phyloP scores from a whole-genome alignment of 1,140 invertebrate species.

The Drosophila mojavensis region DNA sequence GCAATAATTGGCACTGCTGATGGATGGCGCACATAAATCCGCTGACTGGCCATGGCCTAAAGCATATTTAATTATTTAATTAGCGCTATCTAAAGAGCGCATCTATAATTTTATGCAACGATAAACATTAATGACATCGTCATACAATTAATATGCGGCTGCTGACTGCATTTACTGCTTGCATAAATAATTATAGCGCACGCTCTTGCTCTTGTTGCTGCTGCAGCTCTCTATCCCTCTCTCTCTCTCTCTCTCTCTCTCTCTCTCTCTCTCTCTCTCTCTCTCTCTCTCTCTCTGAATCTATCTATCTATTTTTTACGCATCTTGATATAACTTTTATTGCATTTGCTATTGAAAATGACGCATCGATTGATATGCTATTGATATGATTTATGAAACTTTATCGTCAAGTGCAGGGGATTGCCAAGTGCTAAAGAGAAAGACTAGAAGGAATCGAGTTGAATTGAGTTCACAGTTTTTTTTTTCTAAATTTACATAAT shows the following conservation, averaged over 20 bases:
- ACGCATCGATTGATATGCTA: background rate
- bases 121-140: constrained; percentile 71
- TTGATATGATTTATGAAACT: background rate
- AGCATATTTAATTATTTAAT: constrained; percentile 83
- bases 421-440: too few relatives aligned
- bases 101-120: constrained; percentile 82
- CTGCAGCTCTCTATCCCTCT: background rate
- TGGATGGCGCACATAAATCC: constrained; percentile 71
- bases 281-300: too few relatives aligned
- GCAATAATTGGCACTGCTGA: constrained; percentile 68
- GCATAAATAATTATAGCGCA: constrained; percentile 59
- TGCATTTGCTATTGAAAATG: background rate
- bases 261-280: too few relatives aligned
- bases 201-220: background rate
- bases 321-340: background rate
- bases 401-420: too few relatives aligned
- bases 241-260: too few relatives aligned
- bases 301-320: too few relatives aligned
- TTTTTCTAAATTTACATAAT: too few relatives aligned
- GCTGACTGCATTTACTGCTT: constrained; percentile 30
- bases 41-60: constrained; percentile 62
- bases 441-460: too few relatives aligned
- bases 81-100: constrained; percentile 74
- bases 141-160: constrained; percentile 73
- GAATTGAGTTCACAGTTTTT: too few relatives aligned